phyloP scores from a whole-genome alignment of 2,888 invertebrate species.

The Zaprionus obscuricornis region DNA sequence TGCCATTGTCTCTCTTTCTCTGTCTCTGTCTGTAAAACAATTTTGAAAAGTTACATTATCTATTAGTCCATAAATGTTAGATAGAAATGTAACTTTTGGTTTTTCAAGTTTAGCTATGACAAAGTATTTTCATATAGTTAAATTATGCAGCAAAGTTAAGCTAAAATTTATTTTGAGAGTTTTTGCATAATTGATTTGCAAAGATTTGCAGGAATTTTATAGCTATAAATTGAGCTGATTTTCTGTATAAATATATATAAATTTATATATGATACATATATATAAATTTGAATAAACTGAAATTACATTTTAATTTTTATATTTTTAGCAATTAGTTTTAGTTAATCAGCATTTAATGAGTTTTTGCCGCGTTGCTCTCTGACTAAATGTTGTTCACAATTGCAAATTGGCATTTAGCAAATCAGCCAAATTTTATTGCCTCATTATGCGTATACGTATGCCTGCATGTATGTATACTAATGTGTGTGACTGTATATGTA shows the following conservation, averaged over 20 bases:
- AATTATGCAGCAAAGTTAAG: too few species aligned
- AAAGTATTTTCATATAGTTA: too few species aligned
- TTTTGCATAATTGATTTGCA: too few species aligned
- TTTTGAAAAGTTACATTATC: constrained; percentile 68
- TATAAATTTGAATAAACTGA: constrained; percentile 9
- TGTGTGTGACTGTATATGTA: constrained; percentile 2
- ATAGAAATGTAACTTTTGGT: too few species aligned
- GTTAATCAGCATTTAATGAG: constrained; percentile 2
- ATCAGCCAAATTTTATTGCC: constrained; percentile 52
- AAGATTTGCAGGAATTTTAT: too few species aligned
- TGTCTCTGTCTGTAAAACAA: constrained; percentile 55
- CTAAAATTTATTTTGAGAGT: too few species aligned
- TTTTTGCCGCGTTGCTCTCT: background rate
- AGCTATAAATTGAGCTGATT: too few species aligned
- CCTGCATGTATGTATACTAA: background rate
- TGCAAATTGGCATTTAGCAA: constrained; percentile 33
- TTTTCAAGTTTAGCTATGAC: too few species aligned
- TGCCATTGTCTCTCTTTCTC: too few species aligned
- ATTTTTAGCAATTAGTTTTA: constrained; percentile 36
- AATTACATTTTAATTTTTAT: constrained; percentile 20
- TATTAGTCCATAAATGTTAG: constrained; percentile 70
- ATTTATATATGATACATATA: too few species aligned
- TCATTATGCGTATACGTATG: constrained; percentile 19
- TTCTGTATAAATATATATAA: too few species aligned
- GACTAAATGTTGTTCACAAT: constrained; percentile 5